A percentile compares a stretch with the other conserved stretches of the same genome.
These are phyloP conservation scores for Setophaga petechia DNA, from an alignment of 2,113 vertebrate species.

Conservation along the genomic window DNA sequence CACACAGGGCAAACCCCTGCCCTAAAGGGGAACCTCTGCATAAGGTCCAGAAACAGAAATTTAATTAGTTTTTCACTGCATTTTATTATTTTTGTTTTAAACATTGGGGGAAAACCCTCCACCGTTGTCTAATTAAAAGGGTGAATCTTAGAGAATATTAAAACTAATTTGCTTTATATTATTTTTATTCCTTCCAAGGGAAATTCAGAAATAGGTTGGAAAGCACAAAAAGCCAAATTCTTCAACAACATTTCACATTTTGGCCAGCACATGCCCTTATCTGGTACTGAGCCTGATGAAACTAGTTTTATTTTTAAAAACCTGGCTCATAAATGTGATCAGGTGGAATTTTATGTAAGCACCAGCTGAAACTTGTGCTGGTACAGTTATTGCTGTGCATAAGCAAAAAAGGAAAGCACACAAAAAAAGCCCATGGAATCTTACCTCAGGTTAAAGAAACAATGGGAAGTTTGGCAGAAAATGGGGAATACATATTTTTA, in stretches of 20 bases:
- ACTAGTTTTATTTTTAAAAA: neutral
- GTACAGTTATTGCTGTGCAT: neutral
- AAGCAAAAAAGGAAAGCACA: neutral
- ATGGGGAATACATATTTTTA: too few species aligned
- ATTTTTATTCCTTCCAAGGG: neutral
- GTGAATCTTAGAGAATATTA: neutral
- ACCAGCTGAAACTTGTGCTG: neutral
- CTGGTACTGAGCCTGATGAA: neutral
- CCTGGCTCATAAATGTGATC: neutral
- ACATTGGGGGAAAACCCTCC: accelerated
- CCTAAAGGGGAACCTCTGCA: neutral
- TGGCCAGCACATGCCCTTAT: neutral
- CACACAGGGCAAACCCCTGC: accelerated
- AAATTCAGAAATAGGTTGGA: neutral
- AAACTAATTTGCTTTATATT: neutral
- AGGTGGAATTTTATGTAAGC: neutral
- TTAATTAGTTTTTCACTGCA: neutral
- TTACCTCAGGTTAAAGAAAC: neutral
- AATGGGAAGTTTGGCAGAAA: neutral
- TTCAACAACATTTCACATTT: neutral
- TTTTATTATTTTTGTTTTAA: neutral
- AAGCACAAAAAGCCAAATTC: neutral
- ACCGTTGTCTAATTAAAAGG: neutral
- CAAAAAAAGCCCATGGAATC: neutral
- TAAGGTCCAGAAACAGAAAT: neutral